A percentile compares a stretch with the other conserved stretches of the same genome.
phyloP scores from a whole-genome alignment of 2,797 vertebrate species.

The Thamnophis elegans region DNA sequence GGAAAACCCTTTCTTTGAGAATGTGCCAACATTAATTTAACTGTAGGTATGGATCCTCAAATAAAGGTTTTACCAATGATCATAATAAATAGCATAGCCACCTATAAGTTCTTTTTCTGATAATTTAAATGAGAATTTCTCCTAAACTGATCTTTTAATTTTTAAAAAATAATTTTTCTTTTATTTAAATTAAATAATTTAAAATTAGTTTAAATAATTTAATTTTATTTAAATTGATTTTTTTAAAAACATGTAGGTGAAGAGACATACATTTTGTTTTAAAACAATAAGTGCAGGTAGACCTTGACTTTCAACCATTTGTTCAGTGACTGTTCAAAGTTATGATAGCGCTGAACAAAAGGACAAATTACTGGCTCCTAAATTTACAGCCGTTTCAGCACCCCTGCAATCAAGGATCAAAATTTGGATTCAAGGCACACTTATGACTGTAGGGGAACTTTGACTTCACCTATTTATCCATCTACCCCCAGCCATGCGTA shows the following conservation, averaged over 20 bases:
- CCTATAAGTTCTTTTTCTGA: not conserved
- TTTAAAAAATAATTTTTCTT: no score
- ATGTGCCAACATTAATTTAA: not conserved
- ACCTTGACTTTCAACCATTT: not conserved
- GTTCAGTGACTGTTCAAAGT: not conserved
- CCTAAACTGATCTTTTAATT: not conserved
- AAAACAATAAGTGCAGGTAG: not conserved
- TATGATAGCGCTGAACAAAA: not conserved
- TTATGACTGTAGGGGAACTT: not conserved
- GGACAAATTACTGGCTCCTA: not conserved
- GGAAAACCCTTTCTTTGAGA: not conserved
- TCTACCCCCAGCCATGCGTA: not conserved
- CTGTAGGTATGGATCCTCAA: not conserved
- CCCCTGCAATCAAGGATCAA: not conserved
- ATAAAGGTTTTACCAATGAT: not conserved
- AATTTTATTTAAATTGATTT: no score
- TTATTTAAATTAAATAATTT: no score
- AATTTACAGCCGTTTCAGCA: not conserved
- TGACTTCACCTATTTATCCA: not conserved
- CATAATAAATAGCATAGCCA: not conserved
- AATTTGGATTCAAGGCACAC: not conserved
- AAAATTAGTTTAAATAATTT: no score
- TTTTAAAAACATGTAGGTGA: not conserved
- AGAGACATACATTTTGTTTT: not conserved
- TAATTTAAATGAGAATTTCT: not conserved